These are phyloP conservation scores for Automeris io DNA, from an alignment of 2,888 invertebrate genomes.

Conservation along the genomic window DNA sequence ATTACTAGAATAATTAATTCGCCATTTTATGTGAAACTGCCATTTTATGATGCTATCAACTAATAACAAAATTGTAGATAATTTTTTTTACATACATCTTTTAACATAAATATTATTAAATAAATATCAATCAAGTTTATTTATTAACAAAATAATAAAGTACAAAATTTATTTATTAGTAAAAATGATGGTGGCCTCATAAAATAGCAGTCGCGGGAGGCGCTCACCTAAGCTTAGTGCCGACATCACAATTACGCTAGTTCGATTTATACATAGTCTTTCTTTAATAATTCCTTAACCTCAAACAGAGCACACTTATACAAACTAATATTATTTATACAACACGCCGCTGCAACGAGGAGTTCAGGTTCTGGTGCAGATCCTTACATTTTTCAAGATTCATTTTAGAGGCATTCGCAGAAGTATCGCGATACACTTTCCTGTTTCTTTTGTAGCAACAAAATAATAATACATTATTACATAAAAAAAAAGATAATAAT, in stretches of 20 bases:
- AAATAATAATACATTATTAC: too few relatives aligned
- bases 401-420: too few relatives aligned
- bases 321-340: constrained; percentile 11
- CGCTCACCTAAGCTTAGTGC: constrained; percentile 6
- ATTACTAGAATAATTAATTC: neutral
- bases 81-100: too few relatives aligned
- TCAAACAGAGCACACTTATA: constrained; percentile 23
- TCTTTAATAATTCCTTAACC: constrained; percentile 23
- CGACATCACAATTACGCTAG: constrained; percentile 6
- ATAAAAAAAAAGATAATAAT: too few relatives aligned
- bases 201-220: neutral
- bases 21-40: constrained; percentile 3
- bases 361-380: too few relatives aligned
- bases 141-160: neutral
- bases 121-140: too few relatives aligned
- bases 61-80: too few relatives aligned
- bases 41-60: constrained; percentile 7
- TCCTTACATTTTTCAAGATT: too few relatives aligned
- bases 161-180: too few relatives aligned
- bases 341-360: constrained; percentile 1
- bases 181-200: constrained; percentile 5
- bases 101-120: too few relatives aligned
- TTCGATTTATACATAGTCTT: constrained; percentile 30
- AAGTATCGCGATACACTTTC: too few relatives aligned
- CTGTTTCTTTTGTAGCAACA: too few relatives aligned